These are phyloP conservation scores for Numenius arquata DNA, from an alignment of 2,113 vertebrate species.

Conservation along the genomic window DNA sequence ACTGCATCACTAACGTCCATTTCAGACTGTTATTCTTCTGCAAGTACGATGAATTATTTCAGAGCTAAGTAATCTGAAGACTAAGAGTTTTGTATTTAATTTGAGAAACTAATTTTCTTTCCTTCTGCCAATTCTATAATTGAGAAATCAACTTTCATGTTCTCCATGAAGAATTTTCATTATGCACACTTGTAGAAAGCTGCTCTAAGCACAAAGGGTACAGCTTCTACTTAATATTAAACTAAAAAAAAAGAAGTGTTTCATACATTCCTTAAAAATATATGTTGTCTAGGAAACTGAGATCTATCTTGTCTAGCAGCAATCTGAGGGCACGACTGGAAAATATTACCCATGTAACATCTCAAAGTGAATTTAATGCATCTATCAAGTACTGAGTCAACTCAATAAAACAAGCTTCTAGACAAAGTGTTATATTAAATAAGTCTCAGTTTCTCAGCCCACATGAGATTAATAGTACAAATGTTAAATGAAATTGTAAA, in stretches of 20 bases:
- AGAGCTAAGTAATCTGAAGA: not conserved
- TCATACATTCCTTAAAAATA: not conserved
- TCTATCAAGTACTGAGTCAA: not conserved
- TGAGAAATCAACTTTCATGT: not conserved
- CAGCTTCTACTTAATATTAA: not conserved
- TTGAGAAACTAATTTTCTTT: not conserved
- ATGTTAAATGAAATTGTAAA: not conserved
- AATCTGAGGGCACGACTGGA: not conserved
- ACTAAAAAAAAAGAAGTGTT: not conserved
- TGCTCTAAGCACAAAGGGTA: not conserved
- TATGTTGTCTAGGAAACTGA: not conserved
- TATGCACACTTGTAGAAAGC: not conserved
- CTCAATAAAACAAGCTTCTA: not conserved
- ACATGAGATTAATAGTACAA: not conserved
- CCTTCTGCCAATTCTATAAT: not conserved
- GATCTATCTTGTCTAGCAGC: not conserved
- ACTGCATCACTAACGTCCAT: not conserved
- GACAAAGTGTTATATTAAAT: not conserved
- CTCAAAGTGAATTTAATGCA: slow-evolving; percentile 1
- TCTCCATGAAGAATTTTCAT: not conserved
- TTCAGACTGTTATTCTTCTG: not conserved
- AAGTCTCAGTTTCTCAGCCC: not conserved
- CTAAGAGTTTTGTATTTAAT: not conserved
- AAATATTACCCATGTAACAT: not conserved
- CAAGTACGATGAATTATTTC: not conserved